Base-by-base conservation (phyloP, 2,797 vertebrate genomes). In the Hippocampus kuda region DNA sequence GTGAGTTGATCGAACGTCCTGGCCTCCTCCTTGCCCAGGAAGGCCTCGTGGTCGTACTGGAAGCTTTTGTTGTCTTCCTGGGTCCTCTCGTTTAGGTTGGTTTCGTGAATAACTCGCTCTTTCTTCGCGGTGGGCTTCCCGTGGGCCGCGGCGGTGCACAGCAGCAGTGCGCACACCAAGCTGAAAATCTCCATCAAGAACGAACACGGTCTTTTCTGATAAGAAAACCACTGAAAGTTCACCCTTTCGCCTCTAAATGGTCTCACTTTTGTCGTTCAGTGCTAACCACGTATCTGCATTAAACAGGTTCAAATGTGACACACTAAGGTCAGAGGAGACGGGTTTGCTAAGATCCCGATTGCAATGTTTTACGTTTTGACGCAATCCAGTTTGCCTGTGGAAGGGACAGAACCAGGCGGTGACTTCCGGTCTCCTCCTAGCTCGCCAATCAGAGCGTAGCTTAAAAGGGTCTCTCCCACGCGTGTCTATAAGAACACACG, bases 1-100 rank as follows among this genome's bases (percentile, higher is more conserved):
- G 84, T 96, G 73, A 99, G 93, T 88, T 98, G 96, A 51, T 98
- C 96, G 79, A 98, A 99, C 15, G 94, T 94, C 79, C 86, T 93
- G 79, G 96, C 93, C 70, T 95, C 94, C 62, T 98, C 95, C 83
- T 95, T 95, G 64, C 96, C 96, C 73, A 98, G 88, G 85, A 98
- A 97, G 88, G 94, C 95, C 91, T 97, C 96, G 74, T 99, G 96
- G 83, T 99, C 96, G 83, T 93, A 95, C 78, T 93, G 93, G 87
- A 93, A 93, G 88, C 93, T 95, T 68, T 89, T 92, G 46, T 92
- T 91, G 77, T 97, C 94, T 51, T 95, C 94, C 53, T 93, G 89
- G 42, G 87, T 77, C 74, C 80, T 89, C 62, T 87, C 86, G 84
- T 75, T 81, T 74, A 93, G 83, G 10, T 91, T 88, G 0, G 92